Evolutionary conservation across 2,888 invertebrate species (phyloP), one percentile per base, ranked within the genome.

Genomic region (Mesopsocus fuscifrons): DNA sequence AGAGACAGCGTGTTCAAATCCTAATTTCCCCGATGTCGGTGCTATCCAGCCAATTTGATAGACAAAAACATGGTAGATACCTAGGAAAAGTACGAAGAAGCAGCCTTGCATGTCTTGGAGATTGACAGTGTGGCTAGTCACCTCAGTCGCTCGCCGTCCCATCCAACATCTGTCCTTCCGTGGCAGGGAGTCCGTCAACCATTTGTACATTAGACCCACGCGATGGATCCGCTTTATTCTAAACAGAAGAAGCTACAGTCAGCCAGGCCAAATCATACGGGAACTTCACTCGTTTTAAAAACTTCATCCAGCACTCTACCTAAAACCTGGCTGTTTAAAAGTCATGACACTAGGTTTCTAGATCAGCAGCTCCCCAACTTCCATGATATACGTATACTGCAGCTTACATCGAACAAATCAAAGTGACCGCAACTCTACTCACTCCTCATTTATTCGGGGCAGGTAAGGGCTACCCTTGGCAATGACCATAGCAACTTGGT

Each of bases 21-120:
- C n/a, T n/a, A n/a, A n/a, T n/a, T n/a, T n/a, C n/a, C n/a, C n/a
- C n/a, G n/a, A n/a, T n/a, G n/a, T n/a, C n/a, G n/a, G n/a, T n/a
- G n/a, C n/a, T n/a, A n/a, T n/a, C n/a, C n/a, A n/a, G n/a, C n/a
- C n/a, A n/a, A n/a, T n/a, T n/a, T n/a, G n/a, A n/a, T n/a, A n/a
- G n/a, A n/a, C n/a, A n/a, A n/a, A n/a, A n/a, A n/a, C n/a, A n/a
- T n/a, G n/a, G n/a, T n/a, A n/a, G n/a, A n/a, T 67, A 82, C 87
- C 88, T 43, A 88, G 60, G 43, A 84, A 68, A 2, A 89, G 63
- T 0, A 91, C 77, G 52, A 87, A 78, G 62, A 89, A 89, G 20
- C 85, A 88, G 9, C 89, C 91, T 59, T 89, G 87, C 88, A 89
- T 91, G 54, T 91, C 89, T 42, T 77, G 72, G 51, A 89, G 67